Conservation (phyloP, 2,797 vertebrate genomes). For the Enteromius anoplus region DNA sequence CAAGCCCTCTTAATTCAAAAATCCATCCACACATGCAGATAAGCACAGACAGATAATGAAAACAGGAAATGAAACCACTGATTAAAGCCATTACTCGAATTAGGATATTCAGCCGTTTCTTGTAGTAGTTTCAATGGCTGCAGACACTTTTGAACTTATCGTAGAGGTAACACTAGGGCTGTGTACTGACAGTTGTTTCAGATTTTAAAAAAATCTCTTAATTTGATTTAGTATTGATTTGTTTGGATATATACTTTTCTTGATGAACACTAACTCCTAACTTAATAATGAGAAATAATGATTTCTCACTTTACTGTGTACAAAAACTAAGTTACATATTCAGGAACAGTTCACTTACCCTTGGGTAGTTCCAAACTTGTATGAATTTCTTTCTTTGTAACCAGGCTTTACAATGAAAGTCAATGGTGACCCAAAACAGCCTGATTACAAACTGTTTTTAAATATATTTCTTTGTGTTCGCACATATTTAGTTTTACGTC, state of each 20-base stretch:
- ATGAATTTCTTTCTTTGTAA: too few relatives aligned
- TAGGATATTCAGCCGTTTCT: not conserved
- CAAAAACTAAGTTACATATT: not conserved
- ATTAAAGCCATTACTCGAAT: slow-evolving; percentile 37
- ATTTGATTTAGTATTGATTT: not conserved
- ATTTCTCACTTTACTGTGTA: not conserved
- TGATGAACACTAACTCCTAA: not conserved
- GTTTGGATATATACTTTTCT: not conserved
- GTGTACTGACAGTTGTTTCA: not conserved
- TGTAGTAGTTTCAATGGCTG: slow-evolving; percentile 51
- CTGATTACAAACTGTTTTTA: too few relatives aligned
- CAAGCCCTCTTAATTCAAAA: slow-evolving; percentile 44
- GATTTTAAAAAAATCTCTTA: not conserved
- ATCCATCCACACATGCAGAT: slow-evolving; percentile 15
- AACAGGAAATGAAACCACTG: slow-evolving; percentile 25
- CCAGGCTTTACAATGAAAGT: too few relatives aligned
- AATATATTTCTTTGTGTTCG: too few relatives aligned
- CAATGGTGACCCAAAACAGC: too few relatives aligned
- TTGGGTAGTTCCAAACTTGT: too few relatives aligned
- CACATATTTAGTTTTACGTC: too few relatives aligned
- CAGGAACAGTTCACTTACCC: too few relatives aligned
- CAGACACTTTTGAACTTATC: not conserved
- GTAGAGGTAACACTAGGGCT: not conserved
- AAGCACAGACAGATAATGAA: slow-evolving; percentile 38
- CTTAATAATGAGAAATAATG: not conserved